Conservation (phyloP, 2,888 invertebrate species). For the Heliconius sara region DNA sequence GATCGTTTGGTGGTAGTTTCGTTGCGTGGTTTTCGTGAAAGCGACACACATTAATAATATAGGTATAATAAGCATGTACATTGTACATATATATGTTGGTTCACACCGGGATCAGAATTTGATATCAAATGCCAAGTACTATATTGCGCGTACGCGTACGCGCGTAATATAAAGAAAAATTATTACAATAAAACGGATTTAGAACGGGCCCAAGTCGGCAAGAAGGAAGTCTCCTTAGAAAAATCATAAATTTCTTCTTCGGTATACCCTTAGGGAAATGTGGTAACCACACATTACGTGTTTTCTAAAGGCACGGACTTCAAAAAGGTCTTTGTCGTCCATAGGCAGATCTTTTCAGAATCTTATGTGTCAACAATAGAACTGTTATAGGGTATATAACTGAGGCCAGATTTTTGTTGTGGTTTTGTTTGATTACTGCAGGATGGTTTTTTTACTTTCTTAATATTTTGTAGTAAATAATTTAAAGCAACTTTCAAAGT, state of each 20-base stretch:
- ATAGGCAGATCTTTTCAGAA: conserved; percentile 51
- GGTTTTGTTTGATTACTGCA: no score
- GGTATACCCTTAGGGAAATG: conserved; percentile 63
- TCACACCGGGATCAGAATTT: no score
- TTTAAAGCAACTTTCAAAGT: not conserved
- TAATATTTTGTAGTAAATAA: not conserved
- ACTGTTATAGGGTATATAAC: conserved; percentile 14
- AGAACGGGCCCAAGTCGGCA: conserved; percentile 19
- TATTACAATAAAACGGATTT: conserved; percentile 32
- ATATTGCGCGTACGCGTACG: not conserved
- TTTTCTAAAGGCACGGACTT: conserved; percentile 62
- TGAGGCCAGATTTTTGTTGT: not conserved
- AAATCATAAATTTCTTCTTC: conserved; percentile 60
- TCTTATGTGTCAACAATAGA: conserved; percentile 26
- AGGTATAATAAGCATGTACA: no score
- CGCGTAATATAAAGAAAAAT: conserved; percentile 12
- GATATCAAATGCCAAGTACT: not conserved
- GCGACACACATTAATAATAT: no score
- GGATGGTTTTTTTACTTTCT: not conserved
- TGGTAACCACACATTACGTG: conserved; percentile 64
- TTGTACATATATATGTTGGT: no score
- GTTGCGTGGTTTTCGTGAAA: no score
- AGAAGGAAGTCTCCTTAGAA: conserved; percentile 39
- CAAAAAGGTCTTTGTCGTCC: conserved; percentile 59
- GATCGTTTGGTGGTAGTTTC: no score